These are phyloP conservation scores for Drosophila monieri DNA, from an alignment of 2,888 invertebrate genomes.

Conservation along the genomic window DNA sequence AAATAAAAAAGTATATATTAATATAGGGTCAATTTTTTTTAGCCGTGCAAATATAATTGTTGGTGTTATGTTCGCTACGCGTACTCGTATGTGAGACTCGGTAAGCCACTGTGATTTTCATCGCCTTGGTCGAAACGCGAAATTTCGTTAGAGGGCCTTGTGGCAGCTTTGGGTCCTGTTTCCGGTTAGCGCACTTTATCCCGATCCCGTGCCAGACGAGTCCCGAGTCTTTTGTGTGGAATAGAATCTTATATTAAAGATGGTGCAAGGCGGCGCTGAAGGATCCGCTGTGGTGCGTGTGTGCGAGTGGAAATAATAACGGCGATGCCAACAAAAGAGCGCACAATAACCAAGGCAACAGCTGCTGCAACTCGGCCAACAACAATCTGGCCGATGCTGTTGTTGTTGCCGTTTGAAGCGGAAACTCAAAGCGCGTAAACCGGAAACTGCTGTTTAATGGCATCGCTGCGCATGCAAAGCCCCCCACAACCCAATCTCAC, in stretches of 20 bases:
- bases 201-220: conserved; percentile 8
- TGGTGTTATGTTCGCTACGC: conserved; percentile 22
- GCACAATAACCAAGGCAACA: conserved; percentile 74
- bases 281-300: conserved; percentile 36
- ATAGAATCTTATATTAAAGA: conserved; percentile 78
- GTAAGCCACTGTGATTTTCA: conserved; percentile 42
- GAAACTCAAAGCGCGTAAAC: conserved; percentile 79
- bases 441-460: conserved; percentile 78
- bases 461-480: conserved; percentile 69
- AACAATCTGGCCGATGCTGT: conserved; percentile 53
- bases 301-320: conserved; percentile 71
- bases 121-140: conserved; percentile 49
- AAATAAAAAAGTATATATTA: neutral
- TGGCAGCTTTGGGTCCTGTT: conserved; percentile 2
- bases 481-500: conserved; percentile 9
- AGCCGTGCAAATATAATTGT: conserved; percentile 1
- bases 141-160: conserved; percentile 34
- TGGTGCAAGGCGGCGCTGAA: conserved; percentile 61
- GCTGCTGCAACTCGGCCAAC: conserved; percentile 71
- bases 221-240: conserved; percentile 54
- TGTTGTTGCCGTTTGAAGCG: conserved; percentile 70
- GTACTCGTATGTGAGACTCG: conserved; percentile 36
- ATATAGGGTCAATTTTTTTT: neutral
- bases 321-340: conserved; percentile 65
- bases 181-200: neutral